Percentiles rank a stretch among this genome's conserved stretches.
phyloP scores from a whole-genome alignment of 2,113 vertebrate species.

The Haemorhous mexicanus region DNA sequence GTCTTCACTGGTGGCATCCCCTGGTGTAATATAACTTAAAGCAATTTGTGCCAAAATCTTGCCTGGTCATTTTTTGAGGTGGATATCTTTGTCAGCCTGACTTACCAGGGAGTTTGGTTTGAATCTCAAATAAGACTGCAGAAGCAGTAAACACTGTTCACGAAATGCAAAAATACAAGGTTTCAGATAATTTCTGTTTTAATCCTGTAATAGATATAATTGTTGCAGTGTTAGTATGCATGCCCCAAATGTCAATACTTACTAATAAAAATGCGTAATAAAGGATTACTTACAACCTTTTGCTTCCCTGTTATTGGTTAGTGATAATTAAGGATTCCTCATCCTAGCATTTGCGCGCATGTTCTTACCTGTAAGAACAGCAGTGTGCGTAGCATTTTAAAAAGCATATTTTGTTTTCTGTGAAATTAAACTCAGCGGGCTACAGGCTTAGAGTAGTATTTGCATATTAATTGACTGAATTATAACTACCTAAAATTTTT shows the following conservation, averaged over 20 bases:
- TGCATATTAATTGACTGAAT: neutral
- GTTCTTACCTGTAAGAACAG: neutral
- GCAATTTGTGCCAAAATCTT: conserved; percentile 19
- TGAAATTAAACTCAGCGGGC: neutral
- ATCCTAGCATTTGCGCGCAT: neutral
- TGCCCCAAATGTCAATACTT: conserved; percentile 45
- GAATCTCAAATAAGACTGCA: neutral
- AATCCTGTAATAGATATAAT: conserved; percentile 46
- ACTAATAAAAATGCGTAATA: conserved; percentile 51
- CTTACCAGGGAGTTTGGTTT: neutral
- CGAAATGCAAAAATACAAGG: conserved; percentile 4
- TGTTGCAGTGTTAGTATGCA: conserved; percentile 66
- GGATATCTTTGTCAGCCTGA: neutral
- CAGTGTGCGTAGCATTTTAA: neutral
- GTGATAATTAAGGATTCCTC: neutral
- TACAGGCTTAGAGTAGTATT: neutral
- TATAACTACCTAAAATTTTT: neutral
- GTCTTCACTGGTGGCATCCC: neutral
- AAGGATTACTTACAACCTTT: conserved; percentile 36
- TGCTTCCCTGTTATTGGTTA: conserved; percentile 42
- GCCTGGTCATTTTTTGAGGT: neutral
- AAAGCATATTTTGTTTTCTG: neutral
- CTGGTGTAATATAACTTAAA: neutral
- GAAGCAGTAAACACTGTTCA: neutral
- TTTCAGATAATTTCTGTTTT: conserved; percentile 42